phyloP scores from a whole-genome alignment of 2,797 vertebrate genomes.

The Ceryle rudis region DNA sequence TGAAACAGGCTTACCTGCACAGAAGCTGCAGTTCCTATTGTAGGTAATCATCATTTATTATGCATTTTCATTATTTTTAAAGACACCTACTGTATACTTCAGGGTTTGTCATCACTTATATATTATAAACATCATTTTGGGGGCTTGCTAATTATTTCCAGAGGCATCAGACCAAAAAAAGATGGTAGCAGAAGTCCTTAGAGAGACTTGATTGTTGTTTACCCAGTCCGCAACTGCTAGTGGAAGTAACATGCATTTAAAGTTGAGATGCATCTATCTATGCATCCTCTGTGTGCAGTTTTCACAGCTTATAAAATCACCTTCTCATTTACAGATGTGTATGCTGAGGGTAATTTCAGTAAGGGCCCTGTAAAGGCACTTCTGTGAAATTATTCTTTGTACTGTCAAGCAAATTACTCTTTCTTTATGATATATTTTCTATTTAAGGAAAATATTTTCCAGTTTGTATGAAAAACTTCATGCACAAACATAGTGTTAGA shows the following conservation, averaged over 20 bases:
- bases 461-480: not conserved
- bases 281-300: not conserved
- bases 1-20: constrained; percentile 28
- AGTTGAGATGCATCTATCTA: not conserved
- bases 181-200: not conserved
- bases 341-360: not conserved
- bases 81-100: not conserved
- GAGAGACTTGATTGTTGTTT: not conserved
- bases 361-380: not conserved
- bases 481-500: not conserved
- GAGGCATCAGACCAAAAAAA: not conserved
- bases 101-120: not conserved
- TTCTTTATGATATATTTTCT: not conserved
- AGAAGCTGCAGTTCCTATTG: constrained; percentile 41
- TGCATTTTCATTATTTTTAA: not conserved
- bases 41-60: constrained; percentile 43
- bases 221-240: not conserved
- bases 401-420: not conserved
- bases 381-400: not conserved
- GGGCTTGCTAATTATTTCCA: constrained; percentile 19
- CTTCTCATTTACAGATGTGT: not conserved
- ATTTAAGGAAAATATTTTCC: not conserved
- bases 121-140: not conserved
- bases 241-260: not conserved
- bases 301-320: constrained; percentile 8